Evolutionary conservation across 2,888 invertebrate genomes (phyloP).

Genomic region (Eilema griseolum): DNA sequence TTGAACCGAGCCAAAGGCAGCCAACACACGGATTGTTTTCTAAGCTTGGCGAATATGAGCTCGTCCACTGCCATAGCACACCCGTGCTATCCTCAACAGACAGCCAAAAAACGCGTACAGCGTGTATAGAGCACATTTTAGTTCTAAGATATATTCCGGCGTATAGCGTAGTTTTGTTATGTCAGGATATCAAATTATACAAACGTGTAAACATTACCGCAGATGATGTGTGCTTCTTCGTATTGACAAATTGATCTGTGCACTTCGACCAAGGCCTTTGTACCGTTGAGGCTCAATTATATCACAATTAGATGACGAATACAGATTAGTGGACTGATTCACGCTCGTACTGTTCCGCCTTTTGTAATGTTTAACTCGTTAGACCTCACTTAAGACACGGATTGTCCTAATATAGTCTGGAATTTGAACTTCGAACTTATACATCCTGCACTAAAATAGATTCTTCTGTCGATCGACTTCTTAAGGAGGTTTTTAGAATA

Average conservation of each 20-base stretch:
- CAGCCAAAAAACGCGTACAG: no score
- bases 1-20: no score
- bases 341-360: slow-evolving; percentile 24
- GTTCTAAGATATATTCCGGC: no score
- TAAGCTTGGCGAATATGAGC: no score
- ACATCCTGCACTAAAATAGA: neutral
- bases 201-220: neutral
- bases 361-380: slow-evolving; percentile 17
- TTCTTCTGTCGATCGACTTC: neutral
- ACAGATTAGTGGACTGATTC: slow-evolving; percentile 30
- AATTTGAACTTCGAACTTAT: slow-evolving; percentile 1
- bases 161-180: neutral
- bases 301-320: slow-evolving; percentile 44
- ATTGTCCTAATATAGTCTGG: neutral
- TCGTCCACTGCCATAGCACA: no score
- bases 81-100: no score
- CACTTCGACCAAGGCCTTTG: slow-evolving; percentile 41
- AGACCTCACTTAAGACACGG: neutral
- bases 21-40: no score
- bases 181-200: neutral
- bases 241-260: slow-evolving; percentile 25
- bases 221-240: neutral
- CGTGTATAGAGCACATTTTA: no score
- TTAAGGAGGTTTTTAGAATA: neutral
- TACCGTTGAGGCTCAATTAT: slow-evolving; percentile 32